Conservation (phyloP, 2,113 vertebrate genomes). For the Lycaon pictus region DNA sequence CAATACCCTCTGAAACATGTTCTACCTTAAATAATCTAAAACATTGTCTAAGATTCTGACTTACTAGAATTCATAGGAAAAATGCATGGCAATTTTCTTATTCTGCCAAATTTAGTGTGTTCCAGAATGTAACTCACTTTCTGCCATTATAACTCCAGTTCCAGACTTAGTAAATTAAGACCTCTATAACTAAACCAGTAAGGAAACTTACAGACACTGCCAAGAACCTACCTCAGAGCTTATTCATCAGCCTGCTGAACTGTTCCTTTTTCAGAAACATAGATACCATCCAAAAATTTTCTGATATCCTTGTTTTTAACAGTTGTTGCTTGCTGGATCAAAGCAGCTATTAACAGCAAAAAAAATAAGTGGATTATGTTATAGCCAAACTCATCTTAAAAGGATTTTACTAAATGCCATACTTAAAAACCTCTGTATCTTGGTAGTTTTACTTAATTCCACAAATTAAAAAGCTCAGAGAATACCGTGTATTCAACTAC, state of each 20-base stretch:
- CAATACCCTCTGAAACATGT: not conserved
- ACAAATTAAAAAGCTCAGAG: not conserved
- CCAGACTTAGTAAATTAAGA: not conserved
- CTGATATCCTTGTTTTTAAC: slow-evolving; percentile 99
- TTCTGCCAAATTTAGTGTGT: not conserved
- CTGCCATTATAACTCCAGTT: accelerated
- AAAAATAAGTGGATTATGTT: not conserved
- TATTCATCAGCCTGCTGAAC: slow-evolving; percentile 91
- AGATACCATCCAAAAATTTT: slow-evolving; percentile 96
- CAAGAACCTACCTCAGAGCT: slow-evolving; percentile 78
- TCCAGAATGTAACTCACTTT: accelerated
- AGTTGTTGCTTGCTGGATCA: slow-evolving; percentile 99
- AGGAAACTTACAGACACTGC: not conserved
- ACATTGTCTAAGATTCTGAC: not conserved
- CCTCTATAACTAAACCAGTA: not conserved
- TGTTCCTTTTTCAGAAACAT: slow-evolving; percentile 94
- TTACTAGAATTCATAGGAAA: not conserved
- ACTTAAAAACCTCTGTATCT: not conserved
- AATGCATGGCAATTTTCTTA: not conserved
- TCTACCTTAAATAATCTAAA: not conserved
- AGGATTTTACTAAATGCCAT: not conserved
- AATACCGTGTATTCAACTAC: not conserved
- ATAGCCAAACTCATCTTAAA: not conserved
- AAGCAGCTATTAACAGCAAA: slow-evolving; percentile 91
- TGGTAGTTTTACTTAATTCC: not conserved